Percentiles rank a stretch among this genome's conserved stretches.
phyloP scores from a whole-genome alignment of 2,113 vertebrate species.

The Anolis carolinensis region DNA sequence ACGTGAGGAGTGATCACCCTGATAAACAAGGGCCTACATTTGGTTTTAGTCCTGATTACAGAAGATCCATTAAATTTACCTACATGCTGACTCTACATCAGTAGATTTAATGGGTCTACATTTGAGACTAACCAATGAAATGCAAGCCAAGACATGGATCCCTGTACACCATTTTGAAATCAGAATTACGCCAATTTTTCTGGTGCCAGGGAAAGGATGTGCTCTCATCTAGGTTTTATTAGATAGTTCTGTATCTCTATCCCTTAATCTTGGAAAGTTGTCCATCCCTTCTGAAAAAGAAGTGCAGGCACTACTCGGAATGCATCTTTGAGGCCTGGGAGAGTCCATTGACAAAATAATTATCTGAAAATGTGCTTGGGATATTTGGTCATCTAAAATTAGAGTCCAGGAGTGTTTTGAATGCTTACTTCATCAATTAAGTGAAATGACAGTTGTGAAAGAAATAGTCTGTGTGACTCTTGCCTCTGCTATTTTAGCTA shows the following conservation, averaged over 20 bases:
- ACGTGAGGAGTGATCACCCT: too few relatives aligned
- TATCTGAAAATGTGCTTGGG: constrained; percentile 39
- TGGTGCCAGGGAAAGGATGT: too few relatives aligned
- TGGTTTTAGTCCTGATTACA: too few relatives aligned
- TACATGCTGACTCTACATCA: too few relatives aligned
- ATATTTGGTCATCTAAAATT: constrained; percentile 51
- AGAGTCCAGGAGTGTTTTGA: constrained; percentile 33
- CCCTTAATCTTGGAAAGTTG: background rate
- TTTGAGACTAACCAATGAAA: background rate
- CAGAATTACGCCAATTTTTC: too few relatives aligned
- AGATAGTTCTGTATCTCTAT: too few relatives aligned
- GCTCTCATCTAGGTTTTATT: too few relatives aligned
- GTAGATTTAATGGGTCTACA: too few relatives aligned
- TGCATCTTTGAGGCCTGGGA: background rate
- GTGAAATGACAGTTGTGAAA: constrained; percentile 34
- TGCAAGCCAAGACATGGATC: background rate
- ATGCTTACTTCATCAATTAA: constrained; percentile 30
- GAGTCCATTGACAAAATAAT: constrained; percentile 47
- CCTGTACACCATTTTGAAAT: background rate
- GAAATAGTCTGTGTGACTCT: constrained; percentile 28
- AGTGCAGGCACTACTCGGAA: background rate
- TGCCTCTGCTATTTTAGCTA: constrained; percentile 27
- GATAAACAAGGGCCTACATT: too few relatives aligned
- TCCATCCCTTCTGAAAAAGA: background rate
- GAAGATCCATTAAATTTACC: too few relatives aligned